These are phyloP conservation scores for Mesocentrotus franciscanus DNA, from an alignment of 53 echinoderm and acorn worm species.

Conservation along the genomic window DNA sequence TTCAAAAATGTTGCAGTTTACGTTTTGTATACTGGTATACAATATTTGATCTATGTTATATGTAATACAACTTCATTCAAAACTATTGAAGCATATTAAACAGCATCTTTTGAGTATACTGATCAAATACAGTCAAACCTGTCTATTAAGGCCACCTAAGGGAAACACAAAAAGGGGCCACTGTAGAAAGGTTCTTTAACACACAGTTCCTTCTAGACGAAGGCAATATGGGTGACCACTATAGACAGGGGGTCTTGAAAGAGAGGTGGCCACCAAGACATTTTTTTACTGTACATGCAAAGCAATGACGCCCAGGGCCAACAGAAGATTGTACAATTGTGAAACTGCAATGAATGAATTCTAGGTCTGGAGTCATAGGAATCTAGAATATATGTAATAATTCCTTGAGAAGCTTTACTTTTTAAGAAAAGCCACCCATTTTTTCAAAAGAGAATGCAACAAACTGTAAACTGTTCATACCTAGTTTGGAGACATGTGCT, in stretches of 20 bases:
- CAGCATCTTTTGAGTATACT: background rate
- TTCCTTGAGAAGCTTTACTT: background rate
- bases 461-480: constrained; percentile 58
- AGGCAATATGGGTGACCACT: no score
- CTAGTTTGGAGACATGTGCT: constrained; percentile 72
- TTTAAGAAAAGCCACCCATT: background rate
- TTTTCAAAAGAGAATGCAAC: background rate
- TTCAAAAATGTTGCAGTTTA: background rate
- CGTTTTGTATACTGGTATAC: no score
- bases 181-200: no score
- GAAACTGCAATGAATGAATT: background rate
- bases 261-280: no score
- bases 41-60: background rate
- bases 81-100: background rate
- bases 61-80: background rate
- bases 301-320: no score
- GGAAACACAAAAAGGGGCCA: no score
- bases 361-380: background rate
- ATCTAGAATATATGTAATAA: background rate
- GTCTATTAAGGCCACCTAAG: no score
- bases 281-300: no score
- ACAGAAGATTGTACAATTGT: no score
- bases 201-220: no score
- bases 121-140: background rate
- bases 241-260: no score